A percentile compares a stretch with the other conserved stretches of the same genome.
Conservation (phyloP, 2,888 invertebrate species). For the Lasioglossum morio region DNA sequence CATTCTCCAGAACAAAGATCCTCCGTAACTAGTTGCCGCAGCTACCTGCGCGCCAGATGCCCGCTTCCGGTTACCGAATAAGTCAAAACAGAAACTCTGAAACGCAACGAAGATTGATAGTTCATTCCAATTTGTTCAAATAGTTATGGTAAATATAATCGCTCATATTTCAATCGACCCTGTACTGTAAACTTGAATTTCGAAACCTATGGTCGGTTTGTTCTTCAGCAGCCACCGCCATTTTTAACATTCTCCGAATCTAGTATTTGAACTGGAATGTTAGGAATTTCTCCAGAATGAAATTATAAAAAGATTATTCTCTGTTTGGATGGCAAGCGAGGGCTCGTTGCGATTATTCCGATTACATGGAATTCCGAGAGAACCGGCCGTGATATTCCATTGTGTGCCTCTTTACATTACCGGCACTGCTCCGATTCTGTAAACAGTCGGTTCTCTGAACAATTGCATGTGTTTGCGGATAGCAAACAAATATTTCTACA, state of each 20-base stretch:
- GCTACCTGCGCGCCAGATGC: neutral
- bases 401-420: slow-evolving; percentile 41
- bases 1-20: neutral
- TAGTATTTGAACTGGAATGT: neutral
- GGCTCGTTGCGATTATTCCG: neutral
- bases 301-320: neutral
- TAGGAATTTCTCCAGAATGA: neutral
- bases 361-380: slow-evolving; percentile 21
- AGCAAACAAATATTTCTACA: slow-evolving; percentile 21
- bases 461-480: slow-evolving; percentile 24
- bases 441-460: slow-evolving; percentile 28
- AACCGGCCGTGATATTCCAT: slow-evolving; percentile 45
- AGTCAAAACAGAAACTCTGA: neutral
- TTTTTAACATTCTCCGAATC: neutral
- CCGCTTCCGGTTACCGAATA: neutral
- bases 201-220: neutral
- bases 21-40: slow-evolving; percentile 2
- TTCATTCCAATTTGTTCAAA: neutral
- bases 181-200: neutral
- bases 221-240: neutral
- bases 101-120: neutral
- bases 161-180: neutral
- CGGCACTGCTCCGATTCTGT: slow-evolving; percentile 56
- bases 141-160: neutral
- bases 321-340: neutral